Evolutionary conservation across 2,888 invertebrate species (phyloP).

Genomic region (Caenorhabditis afra): DNA sequence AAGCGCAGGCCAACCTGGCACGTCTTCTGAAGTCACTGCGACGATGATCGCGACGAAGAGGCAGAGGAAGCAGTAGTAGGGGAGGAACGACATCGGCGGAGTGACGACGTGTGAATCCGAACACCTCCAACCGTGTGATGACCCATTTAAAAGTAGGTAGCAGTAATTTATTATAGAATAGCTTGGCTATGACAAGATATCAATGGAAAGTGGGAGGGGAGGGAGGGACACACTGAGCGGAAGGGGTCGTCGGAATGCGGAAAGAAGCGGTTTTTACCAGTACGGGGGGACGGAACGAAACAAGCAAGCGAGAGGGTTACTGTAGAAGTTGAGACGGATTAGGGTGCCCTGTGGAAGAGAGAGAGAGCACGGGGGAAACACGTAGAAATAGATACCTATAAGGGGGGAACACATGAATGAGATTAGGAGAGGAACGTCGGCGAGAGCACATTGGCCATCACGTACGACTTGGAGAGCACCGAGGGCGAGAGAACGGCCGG

Average conservation of each 20-base stretch:
- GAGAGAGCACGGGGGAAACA: constrained; percentile 6
- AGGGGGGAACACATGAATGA: background rate
- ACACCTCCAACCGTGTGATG: too few relatives aligned
- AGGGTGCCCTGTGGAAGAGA: constrained; percentile 4
- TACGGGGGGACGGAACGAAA: too few relatives aligned
- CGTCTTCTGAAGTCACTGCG: too few relatives aligned
- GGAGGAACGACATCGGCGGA: too few relatives aligned
- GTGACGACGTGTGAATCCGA: too few relatives aligned
- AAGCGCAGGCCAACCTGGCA: constrained; percentile 26
- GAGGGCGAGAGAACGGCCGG: constrained; percentile 76
- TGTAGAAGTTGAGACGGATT: too few relatives aligned
- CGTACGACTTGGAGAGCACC: constrained; percentile 70
- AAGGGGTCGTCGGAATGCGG: constrained; percentile 8
- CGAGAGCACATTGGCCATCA: constrained; percentile 75
- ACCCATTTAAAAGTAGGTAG: too few relatives aligned
- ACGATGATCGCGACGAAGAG: too few relatives aligned
- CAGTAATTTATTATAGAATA: constrained; percentile 24
- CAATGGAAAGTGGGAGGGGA: too few relatives aligned
- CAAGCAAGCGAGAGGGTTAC: background rate
- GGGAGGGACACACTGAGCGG: constrained; percentile 9
- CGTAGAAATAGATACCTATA: constrained; percentile 28
- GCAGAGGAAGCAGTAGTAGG: too few relatives aligned
- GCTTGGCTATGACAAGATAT: constrained; percentile 29
- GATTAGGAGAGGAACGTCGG: constrained; percentile 72
- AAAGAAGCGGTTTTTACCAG: constrained; percentile 1